phyloP scores from a whole-genome alignment of 64 coral and sea anemone genomes.

The Porites lutea region DNA sequence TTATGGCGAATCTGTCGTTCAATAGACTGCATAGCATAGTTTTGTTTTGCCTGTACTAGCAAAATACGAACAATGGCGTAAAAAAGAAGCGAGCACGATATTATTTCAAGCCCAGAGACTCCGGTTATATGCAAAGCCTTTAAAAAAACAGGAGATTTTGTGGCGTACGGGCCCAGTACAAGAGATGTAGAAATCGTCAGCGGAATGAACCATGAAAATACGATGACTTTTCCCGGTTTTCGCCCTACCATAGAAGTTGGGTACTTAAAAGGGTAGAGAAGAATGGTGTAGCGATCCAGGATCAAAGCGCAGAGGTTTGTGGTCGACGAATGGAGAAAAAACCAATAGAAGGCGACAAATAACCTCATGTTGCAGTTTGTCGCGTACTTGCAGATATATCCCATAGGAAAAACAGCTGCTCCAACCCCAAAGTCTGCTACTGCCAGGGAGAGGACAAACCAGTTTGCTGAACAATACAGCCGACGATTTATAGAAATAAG shows the following conservation, averaged over 20 bases:
- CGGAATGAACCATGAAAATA: neutral
- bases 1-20: neutral
- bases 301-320: conserved; percentile 2
- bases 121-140: neutral
- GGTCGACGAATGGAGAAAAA: neutral
- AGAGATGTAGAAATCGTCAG: neutral
- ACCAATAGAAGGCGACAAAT: neutral
- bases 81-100: neutral
- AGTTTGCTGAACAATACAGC: neutral
- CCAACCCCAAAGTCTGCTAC: neutral
- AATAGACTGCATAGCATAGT: neutral
- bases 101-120: neutral
- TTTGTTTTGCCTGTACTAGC: neutral
- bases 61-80: conserved; percentile 6
- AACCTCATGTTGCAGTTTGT: neutral
- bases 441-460: neutral
- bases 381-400: neutral
- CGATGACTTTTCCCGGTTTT: neutral
- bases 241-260: neutral
- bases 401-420: neutral
- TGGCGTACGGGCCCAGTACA: neutral
- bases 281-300: neutral
- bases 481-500: neutral
- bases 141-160: neutral
- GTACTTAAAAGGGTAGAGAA: neutral